Conservation (phyloP, 2,797 vertebrate species). For the Propithecus deckenii region DNA sequence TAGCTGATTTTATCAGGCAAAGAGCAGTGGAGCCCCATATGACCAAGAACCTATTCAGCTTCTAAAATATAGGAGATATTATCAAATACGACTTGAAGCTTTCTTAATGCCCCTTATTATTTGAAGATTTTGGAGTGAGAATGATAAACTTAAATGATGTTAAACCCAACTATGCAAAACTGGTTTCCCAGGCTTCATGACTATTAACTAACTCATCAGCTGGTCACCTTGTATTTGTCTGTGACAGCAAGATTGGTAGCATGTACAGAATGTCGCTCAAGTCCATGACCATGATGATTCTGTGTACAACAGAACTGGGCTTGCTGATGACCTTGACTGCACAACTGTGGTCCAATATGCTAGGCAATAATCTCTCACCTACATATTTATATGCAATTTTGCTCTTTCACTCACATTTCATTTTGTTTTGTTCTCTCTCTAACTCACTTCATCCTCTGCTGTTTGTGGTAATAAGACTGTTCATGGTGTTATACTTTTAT, state of each 20-base stretch:
- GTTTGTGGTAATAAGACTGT: not conserved
- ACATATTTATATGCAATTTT: not conserved
- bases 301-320: not conserved
- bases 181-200: not conserved
- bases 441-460: not conserved
- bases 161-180: not conserved
- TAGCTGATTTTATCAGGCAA: not conserved
- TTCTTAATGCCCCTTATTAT: not conserved
- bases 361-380: not conserved
- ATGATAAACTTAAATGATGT: not conserved
- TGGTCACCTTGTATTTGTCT: not conserved
- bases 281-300: not conserved
- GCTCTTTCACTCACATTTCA: not conserved
- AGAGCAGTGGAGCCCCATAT: not conserved
- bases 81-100: not conserved
- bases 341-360: not conserved
- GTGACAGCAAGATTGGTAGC: not conserved
- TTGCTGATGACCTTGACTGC: not conserved
- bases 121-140: not conserved
- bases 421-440: not conserved
- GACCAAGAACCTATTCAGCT: not conserved
- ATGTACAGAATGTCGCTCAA: not conserved
- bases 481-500: not conserved
- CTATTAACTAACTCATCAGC: not conserved
- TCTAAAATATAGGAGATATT: not conserved